Percentiles rank a stretch among this genome's conserved stretches.
Conservation (phyloP, 2,113 vertebrate genomes). For the Pseudois nayaur region DNA sequence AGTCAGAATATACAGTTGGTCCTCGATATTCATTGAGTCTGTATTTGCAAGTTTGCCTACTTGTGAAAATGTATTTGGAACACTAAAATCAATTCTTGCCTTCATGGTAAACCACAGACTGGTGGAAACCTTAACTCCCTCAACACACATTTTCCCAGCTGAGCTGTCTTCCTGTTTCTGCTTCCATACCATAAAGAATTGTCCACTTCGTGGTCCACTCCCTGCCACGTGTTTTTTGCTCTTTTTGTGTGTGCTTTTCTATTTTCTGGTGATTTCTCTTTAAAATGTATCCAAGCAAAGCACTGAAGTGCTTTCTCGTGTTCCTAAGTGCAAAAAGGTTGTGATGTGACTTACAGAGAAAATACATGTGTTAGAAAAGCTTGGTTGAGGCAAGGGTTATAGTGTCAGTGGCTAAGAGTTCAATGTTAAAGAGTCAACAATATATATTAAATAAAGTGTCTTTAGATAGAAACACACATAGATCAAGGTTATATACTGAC, state of each 20-base stretch:
- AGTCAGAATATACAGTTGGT: not conserved
- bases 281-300: not conserved
- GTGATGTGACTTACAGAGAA: not conserved
- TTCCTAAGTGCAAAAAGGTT: not conserved
- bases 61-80: not conserved
- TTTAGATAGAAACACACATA: not conserved
- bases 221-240: no score
- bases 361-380: not conserved
- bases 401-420: not conserved
- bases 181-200: not conserved
- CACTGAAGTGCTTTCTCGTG: not conserved
- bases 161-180: not conserved
- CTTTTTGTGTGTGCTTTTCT: not conserved
- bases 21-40: not conserved
- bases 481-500: not conserved
- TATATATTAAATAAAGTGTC: not conserved
- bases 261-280: not conserved
- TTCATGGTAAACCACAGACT: not conserved
- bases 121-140: not conserved
- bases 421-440: not conserved
- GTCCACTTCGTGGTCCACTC: not conserved
- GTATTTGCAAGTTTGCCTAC: not conserved
- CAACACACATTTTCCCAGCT: not conserved
- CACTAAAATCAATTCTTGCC: not conserved
- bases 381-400: not conserved